phyloP scores from a whole-genome alignment of 2,888 invertebrate species.

The Tetragonula carbonaria region DNA sequence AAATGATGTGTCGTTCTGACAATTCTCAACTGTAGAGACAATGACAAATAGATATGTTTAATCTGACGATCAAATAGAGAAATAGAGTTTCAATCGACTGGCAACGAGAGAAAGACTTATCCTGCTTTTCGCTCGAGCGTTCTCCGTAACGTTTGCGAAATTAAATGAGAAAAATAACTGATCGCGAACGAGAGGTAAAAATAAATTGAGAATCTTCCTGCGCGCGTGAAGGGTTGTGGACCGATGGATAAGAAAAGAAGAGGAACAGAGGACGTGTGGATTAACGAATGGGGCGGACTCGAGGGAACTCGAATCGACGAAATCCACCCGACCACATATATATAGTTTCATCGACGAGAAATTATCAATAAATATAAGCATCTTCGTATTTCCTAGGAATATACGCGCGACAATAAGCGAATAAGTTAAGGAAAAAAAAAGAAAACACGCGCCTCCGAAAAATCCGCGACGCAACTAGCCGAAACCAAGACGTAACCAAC shows the following conservation, averaged over 20 bases:
- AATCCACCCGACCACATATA: neutral
- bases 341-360: slow-evolving; percentile 14
- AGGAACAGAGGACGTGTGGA: neutral
- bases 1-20: too few species aligned
- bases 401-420: slow-evolving; percentile 20
- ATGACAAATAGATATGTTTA: too few species aligned
- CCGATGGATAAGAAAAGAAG: neutral
- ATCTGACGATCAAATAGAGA: too few species aligned
- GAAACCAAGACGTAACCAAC: slow-evolving; percentile 5
- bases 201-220: neutral
- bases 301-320: slow-evolving; percentile 14
- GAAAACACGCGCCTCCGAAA: neutral
- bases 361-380: slow-evolving; percentile 38
- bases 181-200: neutral
- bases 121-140: too few species aligned
- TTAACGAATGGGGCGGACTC: slow-evolving; percentile 1
- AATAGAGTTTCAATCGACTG: too few species aligned
- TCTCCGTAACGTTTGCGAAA: neutral
- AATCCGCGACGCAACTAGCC: neutral
- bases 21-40: too few species aligned
- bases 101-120: too few species aligned
- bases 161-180: neutral
- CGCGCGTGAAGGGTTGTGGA: neutral
- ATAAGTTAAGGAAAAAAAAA: slow-evolving; percentile 34
- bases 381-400: slow-evolving; percentile 3